phyloP scores from a whole-genome alignment of 2,797 vertebrate genomes.

The Vespertilio murinus region DNA sequence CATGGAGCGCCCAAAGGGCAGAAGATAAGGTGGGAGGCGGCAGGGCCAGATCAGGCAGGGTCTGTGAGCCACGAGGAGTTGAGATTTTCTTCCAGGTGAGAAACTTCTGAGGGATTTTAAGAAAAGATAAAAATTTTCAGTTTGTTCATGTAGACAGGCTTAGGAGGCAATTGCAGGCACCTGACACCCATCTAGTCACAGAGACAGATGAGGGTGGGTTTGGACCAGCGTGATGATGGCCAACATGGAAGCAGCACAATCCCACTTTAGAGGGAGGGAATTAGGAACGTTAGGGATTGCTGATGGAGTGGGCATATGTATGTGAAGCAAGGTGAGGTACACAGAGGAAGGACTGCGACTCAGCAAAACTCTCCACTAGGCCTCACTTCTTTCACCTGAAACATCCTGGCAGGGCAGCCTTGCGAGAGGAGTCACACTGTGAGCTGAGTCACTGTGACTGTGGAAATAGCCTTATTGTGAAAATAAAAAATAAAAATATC shows the following conservation, averaged over 20 bases:
- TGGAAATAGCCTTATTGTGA: conserved; percentile 14
- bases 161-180: not conserved
- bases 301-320: not conserved
- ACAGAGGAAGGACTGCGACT: not conserved
- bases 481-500: conserved; percentile 52
- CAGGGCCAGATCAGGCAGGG: not conserved
- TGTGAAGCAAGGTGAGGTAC: not conserved
- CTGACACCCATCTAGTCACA: not conserved
- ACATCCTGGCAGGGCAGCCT: not conserved
- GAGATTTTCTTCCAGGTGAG: not conserved
- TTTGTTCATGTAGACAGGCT: not conserved
- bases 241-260: not conserved
- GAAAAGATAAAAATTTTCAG: not conserved
- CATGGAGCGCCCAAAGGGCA: not conserved
- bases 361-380: not conserved
- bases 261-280: not conserved
- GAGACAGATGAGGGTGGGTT: not conserved
- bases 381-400: not conserved
- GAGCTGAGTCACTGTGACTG: not conserved
- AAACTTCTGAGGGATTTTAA: not conserved
- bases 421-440: not conserved
- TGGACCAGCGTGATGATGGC: too few relatives aligned
- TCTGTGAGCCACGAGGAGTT: too few relatives aligned
- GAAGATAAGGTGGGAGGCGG: rapidly evolving
- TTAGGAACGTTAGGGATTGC: not conserved